Base-by-base conservation (phyloP, 2,113 vertebrate genomes). In the Protobothrops flavoviridis region DNA sequence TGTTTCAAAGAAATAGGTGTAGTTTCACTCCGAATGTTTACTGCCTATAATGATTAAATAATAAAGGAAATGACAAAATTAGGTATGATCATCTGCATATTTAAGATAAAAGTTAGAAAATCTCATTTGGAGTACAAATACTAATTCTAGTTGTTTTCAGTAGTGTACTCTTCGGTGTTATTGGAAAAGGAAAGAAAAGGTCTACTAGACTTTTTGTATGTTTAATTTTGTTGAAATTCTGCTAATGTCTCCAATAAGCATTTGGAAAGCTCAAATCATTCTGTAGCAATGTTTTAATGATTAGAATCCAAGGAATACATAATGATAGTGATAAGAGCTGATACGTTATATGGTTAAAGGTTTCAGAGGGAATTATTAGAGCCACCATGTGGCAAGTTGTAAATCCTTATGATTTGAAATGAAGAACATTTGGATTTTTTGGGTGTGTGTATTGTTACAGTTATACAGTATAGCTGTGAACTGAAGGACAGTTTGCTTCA, bases 401-500 rank as follows among this genome's bases (percentile, higher is more conserved):
- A 48, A 87, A 92, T 57, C 29, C 33, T 86, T 90, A 94, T 95
- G 94, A 96, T 93, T 94, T 94, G 61, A 94, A 89, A 90, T 91
- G 33, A 94, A 91, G 95, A 96, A 92, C 64, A 90, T 95, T 95
- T 92, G 90, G 92, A 95, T 1, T 0, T 69, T 4, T 94, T 92
- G 90, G 92, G 92, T 91, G 92, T 87, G 90, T 56, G 56, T 95
- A 90, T 20, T 52, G 23, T 94, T 39, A 87, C 91, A 87, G 48
- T 91, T 89, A 74, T 91, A 39, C 39, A 39, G 39, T 39, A 90
- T 3, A 94, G 89, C 26, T 94, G 48, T 94, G 92, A 94, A 94
- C 89, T 85, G 93, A 95, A 93, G 90, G 93, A 59, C 85, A 95
- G 89, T 92, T 96, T 95, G 48, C 59, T 96, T 96, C 92, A 24